Evolutionary conservation across 2,113 vertebrate genomes (phyloP).

Genomic region (Vulpes lagopus): DNA sequence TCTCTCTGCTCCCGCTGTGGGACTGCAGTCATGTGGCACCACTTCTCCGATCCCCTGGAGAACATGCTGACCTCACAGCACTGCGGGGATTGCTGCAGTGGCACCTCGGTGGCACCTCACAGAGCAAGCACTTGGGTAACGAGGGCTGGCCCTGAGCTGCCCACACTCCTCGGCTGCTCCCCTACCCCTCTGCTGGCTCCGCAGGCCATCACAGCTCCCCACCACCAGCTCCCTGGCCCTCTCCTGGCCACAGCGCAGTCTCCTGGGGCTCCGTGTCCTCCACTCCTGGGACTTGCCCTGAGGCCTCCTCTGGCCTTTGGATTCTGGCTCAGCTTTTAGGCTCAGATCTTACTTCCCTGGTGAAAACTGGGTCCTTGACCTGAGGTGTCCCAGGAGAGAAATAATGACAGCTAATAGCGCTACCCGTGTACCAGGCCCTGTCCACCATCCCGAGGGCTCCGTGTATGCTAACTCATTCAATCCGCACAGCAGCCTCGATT

Average conservation of each 20-base stretch:
- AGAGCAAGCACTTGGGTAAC: accelerated
- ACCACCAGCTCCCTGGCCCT: not conserved
- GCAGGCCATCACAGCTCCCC: not conserved
- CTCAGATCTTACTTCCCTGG: not conserved
- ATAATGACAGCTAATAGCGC: not conserved
- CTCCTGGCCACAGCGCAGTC: too few species aligned
- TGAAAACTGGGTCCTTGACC: not conserved
- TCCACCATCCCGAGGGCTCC: accelerated
- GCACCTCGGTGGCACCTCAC: accelerated
- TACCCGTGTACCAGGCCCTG: accelerated
- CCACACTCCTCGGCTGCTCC: not conserved
- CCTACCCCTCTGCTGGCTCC: not conserved
- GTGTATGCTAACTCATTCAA: accelerated
- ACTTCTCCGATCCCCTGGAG: not conserved
- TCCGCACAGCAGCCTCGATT: not conserved
- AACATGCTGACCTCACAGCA: not conserved
- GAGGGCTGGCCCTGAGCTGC: not conserved
- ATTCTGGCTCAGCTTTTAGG: not conserved
- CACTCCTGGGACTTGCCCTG: not conserved
- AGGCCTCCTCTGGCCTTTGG: not conserved
- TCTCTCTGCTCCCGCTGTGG: not conserved
- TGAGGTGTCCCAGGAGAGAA: not conserved
- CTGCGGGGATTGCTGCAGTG: not conserved
- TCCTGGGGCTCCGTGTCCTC: not conserved
- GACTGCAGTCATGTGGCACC: not conserved